phyloP scores from a whole-genome alignment of 2,113 vertebrate species.

The Glaucidium brasilianum region DNA sequence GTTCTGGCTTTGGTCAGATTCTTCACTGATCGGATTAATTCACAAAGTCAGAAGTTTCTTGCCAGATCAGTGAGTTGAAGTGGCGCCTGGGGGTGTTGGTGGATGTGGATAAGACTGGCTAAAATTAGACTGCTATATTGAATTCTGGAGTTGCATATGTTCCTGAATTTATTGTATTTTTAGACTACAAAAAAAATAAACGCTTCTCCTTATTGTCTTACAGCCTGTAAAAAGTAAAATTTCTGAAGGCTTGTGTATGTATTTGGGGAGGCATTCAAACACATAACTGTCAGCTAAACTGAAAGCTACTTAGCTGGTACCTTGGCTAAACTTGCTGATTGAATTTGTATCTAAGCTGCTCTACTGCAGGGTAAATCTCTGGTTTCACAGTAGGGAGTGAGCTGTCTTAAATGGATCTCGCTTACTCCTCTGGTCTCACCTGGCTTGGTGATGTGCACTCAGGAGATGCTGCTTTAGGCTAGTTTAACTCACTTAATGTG shows the following conservation, averaged over 20 bases:
- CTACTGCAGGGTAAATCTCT: not conserved
- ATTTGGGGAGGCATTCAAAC: not conserved
- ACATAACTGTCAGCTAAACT: not conserved
- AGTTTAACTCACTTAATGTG: fast-evolving
- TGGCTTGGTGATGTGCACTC: not conserved
- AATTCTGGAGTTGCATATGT: not conserved
- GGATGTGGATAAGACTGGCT: not conserved
- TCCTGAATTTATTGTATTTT: not conserved
- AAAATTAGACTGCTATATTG: not conserved
- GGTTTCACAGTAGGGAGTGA: not conserved
- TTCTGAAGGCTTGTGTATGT: not conserved
- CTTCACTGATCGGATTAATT: not conserved
- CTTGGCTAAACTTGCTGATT: not conserved
- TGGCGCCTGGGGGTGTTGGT: not conserved
- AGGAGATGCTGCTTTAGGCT: not conserved
- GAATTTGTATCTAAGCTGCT: not conserved
- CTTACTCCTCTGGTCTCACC: not conserved
- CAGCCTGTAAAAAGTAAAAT: not conserved
- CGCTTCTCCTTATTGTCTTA: not conserved
- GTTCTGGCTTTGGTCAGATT: not conserved
- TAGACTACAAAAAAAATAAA: not conserved
- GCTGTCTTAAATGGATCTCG: not conserved
- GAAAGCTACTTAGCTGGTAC: not conserved
- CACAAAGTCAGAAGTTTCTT: not conserved
- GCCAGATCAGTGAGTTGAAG: not conserved